phyloP scores from a whole-genome alignment of 37 sponge, comb jelly and placozoan genomes.

The Crambe crambe region DNA sequence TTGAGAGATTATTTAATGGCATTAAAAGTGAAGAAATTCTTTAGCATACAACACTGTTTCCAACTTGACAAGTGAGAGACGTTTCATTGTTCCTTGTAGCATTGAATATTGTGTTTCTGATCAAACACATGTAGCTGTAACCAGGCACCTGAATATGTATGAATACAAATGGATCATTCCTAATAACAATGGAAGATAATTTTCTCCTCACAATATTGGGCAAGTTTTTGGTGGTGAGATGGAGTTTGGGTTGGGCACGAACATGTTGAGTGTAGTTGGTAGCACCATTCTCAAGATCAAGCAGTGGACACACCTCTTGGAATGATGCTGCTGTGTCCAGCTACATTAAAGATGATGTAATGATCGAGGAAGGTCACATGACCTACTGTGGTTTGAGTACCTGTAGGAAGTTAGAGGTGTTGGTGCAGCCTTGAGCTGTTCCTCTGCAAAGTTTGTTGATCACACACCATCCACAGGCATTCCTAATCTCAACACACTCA shows the following conservation, averaged over 20 bases:
- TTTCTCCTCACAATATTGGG: conserved; percentile 6
- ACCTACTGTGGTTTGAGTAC: neutral
- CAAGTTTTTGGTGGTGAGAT: conserved; percentile 37
- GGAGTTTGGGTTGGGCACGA: neutral
- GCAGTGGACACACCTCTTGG: conserved; percentile 40
- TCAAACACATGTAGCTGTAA: conserved; percentile 6
- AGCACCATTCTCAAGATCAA: neutral
- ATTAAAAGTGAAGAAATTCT: neutral
- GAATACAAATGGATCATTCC: neutral
- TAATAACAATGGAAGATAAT: neutral
- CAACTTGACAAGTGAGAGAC: conserved; percentile 13
- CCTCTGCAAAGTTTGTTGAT: conserved; percentile 50
- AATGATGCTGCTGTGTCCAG: neutral
- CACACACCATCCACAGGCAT: conserved; percentile 61
- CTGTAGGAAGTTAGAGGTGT: neutral
- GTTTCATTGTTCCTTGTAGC: conserved; percentile 21
- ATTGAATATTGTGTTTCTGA: neutral
- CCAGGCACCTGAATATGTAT: neutral
- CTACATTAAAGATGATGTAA: neutral
- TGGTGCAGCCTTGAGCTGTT: conserved; percentile 5
- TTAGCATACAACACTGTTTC: too few relatives aligned
- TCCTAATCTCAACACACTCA: conserved; percentile 38
- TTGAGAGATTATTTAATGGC: neutral
- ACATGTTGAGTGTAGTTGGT: conserved; percentile 36
- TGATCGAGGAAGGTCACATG: neutral